A percentile compares a stretch with the other conserved stretches of the same genome.
Evolutionary conservation across 2,797 vertebrate species (phyloP).

Genomic region (Artibeus lituratus): DNA sequence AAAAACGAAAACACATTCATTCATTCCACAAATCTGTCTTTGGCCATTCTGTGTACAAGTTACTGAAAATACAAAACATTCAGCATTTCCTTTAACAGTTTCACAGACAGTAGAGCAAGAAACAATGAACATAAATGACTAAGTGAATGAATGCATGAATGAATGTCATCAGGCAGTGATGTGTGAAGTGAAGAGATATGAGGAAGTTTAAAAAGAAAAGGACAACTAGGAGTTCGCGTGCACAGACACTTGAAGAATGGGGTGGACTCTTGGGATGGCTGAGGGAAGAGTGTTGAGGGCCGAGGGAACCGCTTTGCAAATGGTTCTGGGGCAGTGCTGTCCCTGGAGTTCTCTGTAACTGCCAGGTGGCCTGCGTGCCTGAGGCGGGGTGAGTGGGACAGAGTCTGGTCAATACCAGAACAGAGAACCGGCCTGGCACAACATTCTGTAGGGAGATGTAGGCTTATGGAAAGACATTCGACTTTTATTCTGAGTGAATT

Average conservation of each 20-base stretch:
- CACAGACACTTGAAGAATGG: not conserved
- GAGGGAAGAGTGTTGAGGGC: not conserved
- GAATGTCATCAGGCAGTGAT: not conserved
- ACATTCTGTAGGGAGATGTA: not conserved
- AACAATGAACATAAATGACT: not conserved
- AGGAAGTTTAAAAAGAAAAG: not conserved
- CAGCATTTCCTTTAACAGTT: not conserved
- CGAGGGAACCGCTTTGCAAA: not conserved
- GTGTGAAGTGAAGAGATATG: not conserved
- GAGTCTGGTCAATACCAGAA: not conserved
- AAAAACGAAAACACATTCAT: not conserved
- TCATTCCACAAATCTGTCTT: not conserved
- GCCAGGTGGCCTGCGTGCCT: not conserved
- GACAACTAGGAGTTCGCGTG: not conserved
- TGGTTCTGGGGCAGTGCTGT: not conserved
- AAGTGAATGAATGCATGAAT: not conserved
- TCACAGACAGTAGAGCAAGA: not conserved
- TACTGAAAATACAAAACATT: not conserved
- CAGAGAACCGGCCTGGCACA: not conserved
- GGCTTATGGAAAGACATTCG: too few relatives aligned
- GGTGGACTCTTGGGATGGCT: not conserved
- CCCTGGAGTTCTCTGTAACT: not conserved
- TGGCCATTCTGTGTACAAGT: not conserved
- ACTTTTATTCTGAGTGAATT: not conserved
- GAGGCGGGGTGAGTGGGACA: not conserved